Evolutionary conservation across 2,888 invertebrate species (phyloP).

Genomic region (Neoascia interrupta): DNA sequence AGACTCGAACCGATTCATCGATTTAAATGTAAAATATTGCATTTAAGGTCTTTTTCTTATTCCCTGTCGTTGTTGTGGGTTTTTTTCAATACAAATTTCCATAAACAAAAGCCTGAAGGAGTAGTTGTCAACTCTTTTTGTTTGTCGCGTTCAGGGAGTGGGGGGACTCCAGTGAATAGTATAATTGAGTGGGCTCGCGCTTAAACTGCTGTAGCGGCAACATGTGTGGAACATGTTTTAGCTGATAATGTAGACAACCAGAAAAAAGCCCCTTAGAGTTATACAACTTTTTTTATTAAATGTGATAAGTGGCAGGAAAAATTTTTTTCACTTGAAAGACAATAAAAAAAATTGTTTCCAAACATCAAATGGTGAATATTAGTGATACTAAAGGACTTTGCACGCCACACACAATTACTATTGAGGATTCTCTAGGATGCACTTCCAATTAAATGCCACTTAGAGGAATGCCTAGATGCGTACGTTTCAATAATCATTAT

Average conservation of each 20-base stretch:
- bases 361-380: too few species aligned
- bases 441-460: constrained; percentile 58
- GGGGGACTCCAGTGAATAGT: constrained; percentile 53
- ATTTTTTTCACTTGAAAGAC: too few species aligned
- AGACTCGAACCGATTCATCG: constrained; percentile 29
- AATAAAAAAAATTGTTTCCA: too few species aligned
- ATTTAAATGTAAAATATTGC: constrained; percentile 68
- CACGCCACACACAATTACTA: too few species aligned
- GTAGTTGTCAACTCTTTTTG: constrained; percentile 30
- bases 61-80: constrained; percentile 9
- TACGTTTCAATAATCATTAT: constrained; percentile 58
- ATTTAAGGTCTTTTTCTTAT: constrained; percentile 30
- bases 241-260: too few species aligned
- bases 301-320: too few species aligned
- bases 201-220: constrained; percentile 42
- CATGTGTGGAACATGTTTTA: too few species aligned
- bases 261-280: too few species aligned
- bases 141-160: too few species aligned
- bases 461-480: constrained; percentile 51
- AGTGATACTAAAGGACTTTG: too few species aligned
- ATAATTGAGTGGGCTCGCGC: constrained; percentile 59
- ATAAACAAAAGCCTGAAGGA: constrained; percentile 53
- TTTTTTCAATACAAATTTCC: constrained; percentile 45
- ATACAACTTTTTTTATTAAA: too few species aligned
- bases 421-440: too few species aligned